Percentiles rank a stretch among this genome's conserved stretches.
Conservation (phyloP, 2,888 invertebrate species). For the Nesidiocoris tenuis region DNA sequence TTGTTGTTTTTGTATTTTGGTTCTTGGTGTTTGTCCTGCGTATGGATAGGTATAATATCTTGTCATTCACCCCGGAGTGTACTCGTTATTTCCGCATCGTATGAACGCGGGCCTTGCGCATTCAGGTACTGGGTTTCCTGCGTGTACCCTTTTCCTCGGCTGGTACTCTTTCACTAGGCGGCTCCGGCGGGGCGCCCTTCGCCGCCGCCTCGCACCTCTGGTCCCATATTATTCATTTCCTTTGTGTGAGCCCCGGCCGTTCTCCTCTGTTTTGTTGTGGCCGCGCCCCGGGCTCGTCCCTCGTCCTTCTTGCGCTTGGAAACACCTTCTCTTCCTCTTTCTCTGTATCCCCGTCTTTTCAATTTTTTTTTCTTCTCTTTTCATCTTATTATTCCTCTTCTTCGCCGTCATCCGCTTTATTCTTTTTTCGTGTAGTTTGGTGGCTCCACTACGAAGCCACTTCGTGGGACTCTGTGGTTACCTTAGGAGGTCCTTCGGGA, state of each 20-base stretch:
- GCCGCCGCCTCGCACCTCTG: not conserved
- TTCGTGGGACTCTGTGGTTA: slow-evolving; percentile 16
- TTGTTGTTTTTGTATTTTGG: too few relatives aligned
- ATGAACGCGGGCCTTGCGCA: too few relatives aligned
- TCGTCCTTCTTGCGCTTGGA: slow-evolving; percentile 7
- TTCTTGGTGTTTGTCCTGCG: too few relatives aligned
- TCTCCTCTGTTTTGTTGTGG: slow-evolving; percentile 2
- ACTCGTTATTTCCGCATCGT: too few relatives aligned
- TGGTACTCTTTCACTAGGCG: slow-evolving; percentile 10
- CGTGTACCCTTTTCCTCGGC: not conserved
- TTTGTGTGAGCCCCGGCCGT: slow-evolving; percentile 11
- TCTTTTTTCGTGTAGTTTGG: slow-evolving; percentile 21
- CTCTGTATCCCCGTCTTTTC: not conserved
- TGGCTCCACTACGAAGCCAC: slow-evolving; percentile 38
- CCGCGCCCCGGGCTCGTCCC: slow-evolving; percentile 13
- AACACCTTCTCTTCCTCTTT: slow-evolving; percentile 14
- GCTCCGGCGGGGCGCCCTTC: not conserved
- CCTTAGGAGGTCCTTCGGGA: not conserved
- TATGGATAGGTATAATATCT: too few relatives aligned
- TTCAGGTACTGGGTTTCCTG: too few relatives aligned
- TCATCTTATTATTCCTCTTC: not conserved
- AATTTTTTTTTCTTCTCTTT: slow-evolving; percentile 3
- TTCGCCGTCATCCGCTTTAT: not conserved
- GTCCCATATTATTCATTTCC: slow-evolving; percentile 40
- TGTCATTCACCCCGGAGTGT: too few relatives aligned